Percentiles rank a stretch among this genome's conserved stretches.
Conservation (phyloP, 2,888 invertebrate genomes). For the Hirtodrosophila duncani region DNA sequence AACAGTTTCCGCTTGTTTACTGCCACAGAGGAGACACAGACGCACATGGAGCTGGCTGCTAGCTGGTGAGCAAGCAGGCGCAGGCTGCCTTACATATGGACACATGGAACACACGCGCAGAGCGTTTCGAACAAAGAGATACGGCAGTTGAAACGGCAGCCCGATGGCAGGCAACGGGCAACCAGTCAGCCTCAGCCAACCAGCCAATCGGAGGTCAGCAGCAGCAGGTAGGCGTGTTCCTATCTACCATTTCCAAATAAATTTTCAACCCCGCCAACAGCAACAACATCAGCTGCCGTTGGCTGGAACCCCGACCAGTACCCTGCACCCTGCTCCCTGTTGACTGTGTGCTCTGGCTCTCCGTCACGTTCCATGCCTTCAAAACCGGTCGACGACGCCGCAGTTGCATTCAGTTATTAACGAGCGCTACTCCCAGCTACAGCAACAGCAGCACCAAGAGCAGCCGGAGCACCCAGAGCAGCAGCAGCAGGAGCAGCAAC, state of each 20-base stretch:
- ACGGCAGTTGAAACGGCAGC: slow-evolving; percentile 10
- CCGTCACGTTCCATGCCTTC: slow-evolving; percentile 34
- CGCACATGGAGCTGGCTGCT: no score
- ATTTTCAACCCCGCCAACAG: slow-evolving; percentile 59
- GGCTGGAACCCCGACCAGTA: slow-evolving; percentile 7
- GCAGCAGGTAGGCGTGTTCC: slow-evolving; percentile 72
- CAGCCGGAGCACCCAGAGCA: slow-evolving; percentile 31
- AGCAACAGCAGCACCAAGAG: slow-evolving; percentile 46
- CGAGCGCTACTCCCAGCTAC: slow-evolving; percentile 74
- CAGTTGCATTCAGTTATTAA: slow-evolving; percentile 76
- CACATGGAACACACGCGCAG: slow-evolving; percentile 11
- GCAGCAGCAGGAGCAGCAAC: slow-evolving; percentile 35
- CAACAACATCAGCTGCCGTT: slow-evolving; percentile 26
- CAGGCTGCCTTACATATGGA: no score
- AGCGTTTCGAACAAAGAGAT: no score
- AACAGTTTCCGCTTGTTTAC: slow-evolving; percentile 76
- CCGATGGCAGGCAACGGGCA: slow-evolving; percentile 38
- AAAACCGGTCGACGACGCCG: slow-evolving; percentile 75
- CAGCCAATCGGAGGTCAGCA: slow-evolving; percentile 63
- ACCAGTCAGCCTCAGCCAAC: slow-evolving; percentile 23
- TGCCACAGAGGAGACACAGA: slow-evolving; percentile 38
- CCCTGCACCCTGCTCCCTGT: neutral
- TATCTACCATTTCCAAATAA: slow-evolving; percentile 74
- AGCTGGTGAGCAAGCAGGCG: no score
- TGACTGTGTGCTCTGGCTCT: slow-evolving; percentile 1